Evolutionary conservation across 2,888 invertebrate species (phyloP).

Genomic region (Nycteola revayana): DNA sequence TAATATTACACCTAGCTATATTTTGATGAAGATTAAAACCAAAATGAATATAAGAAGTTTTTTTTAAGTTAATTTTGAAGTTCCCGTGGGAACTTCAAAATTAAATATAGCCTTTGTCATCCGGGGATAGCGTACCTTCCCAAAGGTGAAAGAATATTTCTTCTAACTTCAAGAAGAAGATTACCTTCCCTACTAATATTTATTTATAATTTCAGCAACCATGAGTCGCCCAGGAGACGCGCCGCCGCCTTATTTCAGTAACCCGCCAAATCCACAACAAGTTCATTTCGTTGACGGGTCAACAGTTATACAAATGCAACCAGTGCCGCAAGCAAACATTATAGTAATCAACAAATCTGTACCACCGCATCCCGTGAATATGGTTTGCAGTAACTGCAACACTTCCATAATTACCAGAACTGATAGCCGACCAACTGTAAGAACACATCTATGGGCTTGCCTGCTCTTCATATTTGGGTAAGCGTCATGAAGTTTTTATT

Average conservation of each 20-base stretch:
- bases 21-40: no score
- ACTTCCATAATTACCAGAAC: constrained; percentile 42
- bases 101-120: no score
- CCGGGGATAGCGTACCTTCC: no score
- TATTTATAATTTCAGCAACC: constrained; percentile 7
- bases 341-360: constrained; percentile 24
- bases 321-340: constrained; percentile 6
- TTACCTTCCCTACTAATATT: neutral
- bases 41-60: no score
- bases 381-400: constrained; percentile 72
- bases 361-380: constrained; percentile 61
- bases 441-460: constrained; percentile 22
- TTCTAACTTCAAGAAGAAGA: no score
- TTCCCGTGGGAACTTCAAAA: no score
- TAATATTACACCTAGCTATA: no score
- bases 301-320: constrained; percentile 15
- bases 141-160: no score
- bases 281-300: constrained; percentile 2
- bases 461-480: constrained; percentile 15
- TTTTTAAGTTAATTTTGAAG: no score
- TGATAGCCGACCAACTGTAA: constrained; percentile 3
- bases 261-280: no score
- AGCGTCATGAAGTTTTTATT: no score
- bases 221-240: constrained; percentile 18
- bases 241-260: constrained; percentile 22